Base-by-base conservation (phyloP, 2,888 invertebrate species). In the Sarcophaga caerulescens region DNA sequence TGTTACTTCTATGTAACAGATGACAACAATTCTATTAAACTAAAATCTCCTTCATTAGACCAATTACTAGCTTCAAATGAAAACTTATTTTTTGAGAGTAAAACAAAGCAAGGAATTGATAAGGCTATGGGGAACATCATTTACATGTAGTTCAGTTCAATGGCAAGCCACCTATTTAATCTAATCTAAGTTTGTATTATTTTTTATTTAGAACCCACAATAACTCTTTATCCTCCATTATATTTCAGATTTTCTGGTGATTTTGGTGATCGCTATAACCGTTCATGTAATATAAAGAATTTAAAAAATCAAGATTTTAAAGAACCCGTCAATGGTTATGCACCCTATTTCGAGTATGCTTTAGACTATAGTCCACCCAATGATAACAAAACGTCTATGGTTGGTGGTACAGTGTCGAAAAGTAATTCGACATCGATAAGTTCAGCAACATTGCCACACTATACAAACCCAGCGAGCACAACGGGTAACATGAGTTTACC, bases 281-380 rank as follows among this genome's bases (percentile, higher is more conserved):
- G 92, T 3, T 90, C 90, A 85, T 90, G 91, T 23, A 92, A 92
- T 75, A 87, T 90, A 14, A 92, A 92, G 87, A 92, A 91, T 77
- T 87, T 90, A 4, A 92, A 92, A 87, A 92, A 90, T 80, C 91
- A 91, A 65, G 91, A 91, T 52, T 91, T 90, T 88, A 90, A 91
- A 88, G 92, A 92, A 80, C 88, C 89, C 21, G 89, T 87, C 84
- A 92, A 92, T 70, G 92, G 93, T 35, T 92, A 92, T 80, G 91
- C 92, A 47, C 97, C 97, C 0, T 98, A 97, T 93, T 97, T 97
- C 69, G 98, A 98, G 92, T 98, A 97, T 91, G 95, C 96, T 6
- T 95, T 97, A 75, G 98, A 98, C 92, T 98, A 98, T 93, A 97
- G 97, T 90, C 97, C 97, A 10, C 97, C 97, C 47, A 89, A 89